Conservation (phyloP, 2,113 vertebrate genomes). For the Cranoglanis bouderius region DNA sequence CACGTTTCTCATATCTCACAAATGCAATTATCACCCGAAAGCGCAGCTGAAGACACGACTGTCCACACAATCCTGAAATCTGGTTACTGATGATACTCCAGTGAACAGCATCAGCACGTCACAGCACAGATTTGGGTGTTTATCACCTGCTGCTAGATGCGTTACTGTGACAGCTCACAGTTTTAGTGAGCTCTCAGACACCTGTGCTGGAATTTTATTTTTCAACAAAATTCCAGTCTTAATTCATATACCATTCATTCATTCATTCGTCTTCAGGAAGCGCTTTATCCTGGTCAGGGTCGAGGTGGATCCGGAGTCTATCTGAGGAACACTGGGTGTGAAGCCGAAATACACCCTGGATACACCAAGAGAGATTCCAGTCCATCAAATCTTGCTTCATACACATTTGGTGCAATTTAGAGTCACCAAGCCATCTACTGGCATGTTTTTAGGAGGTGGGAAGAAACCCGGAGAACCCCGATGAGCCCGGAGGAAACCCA, state of each 20-base stretch:
- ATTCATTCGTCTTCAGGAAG: background rate
- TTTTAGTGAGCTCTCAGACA: background rate
- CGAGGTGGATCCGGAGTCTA: background rate
- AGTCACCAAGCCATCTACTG: background rate
- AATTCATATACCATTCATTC: background rate
- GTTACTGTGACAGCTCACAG: background rate
- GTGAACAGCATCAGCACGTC: background rate
- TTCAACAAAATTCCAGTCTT: background rate
- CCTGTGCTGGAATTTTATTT: background rate
- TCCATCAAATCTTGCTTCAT: background rate
- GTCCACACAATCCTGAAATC: background rate
- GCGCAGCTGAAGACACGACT: background rate
- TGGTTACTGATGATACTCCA: background rate
- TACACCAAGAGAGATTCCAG: background rate
- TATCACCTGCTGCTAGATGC: background rate
- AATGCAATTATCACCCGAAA: background rate
- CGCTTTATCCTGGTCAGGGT: background rate
- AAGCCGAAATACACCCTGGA: background rate
- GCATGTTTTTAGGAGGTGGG: background rate
- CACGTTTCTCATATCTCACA: background rate
- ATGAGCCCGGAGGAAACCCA: background rate
- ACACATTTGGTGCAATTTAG: background rate
- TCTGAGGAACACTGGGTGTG: background rate
- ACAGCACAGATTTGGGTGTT: background rate
- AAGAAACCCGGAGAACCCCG: background rate